phyloP scores from a whole-genome alignment of 2,888 invertebrate species.

The Calliphora vomitoria region DNA sequence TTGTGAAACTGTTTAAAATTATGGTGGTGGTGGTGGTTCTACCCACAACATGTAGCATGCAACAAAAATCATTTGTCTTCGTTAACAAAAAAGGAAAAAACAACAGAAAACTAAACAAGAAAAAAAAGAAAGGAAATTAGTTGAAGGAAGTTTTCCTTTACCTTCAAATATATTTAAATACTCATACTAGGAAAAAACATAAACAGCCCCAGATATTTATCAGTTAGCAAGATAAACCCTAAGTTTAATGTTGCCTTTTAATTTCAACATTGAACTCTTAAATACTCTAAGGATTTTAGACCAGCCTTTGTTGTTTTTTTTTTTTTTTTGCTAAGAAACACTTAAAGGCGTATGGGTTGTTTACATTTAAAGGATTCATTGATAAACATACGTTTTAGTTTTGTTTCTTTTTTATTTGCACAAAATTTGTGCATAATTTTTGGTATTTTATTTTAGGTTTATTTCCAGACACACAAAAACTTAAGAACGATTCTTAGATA shows the following conservation, averaged over 20 bases:
- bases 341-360: conserved; percentile 5
- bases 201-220: conserved; percentile 6
- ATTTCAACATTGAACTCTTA: conserved; percentile 5
- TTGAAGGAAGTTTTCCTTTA: conserved; percentile 20
- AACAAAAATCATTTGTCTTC: conserved; percentile 60
- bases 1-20: conserved; percentile 15
- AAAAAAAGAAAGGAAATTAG: conserved; percentile 37
- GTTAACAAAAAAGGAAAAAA: conserved; percentile 28
- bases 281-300: conserved; percentile 19
- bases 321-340: background rate
- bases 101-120: background rate
- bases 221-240: conserved; percentile 3
- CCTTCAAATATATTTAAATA: conserved; percentile 5
- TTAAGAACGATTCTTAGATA: too few relatives aligned
- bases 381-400: conserved; percentile 7
- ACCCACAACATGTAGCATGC: conserved; percentile 37
- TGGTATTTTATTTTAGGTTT: too few relatives aligned
- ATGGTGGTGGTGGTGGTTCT: conserved; percentile 2
- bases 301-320: background rate
- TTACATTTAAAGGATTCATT: background rate
- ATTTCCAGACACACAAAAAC: too few relatives aligned
- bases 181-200: background rate
- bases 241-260: background rate
- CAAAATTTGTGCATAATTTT: background rate
- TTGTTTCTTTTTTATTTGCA: background rate